Conservation (phyloP, 2,113 vertebrate genomes). For the Pomatostomus ruficeps region DNA sequence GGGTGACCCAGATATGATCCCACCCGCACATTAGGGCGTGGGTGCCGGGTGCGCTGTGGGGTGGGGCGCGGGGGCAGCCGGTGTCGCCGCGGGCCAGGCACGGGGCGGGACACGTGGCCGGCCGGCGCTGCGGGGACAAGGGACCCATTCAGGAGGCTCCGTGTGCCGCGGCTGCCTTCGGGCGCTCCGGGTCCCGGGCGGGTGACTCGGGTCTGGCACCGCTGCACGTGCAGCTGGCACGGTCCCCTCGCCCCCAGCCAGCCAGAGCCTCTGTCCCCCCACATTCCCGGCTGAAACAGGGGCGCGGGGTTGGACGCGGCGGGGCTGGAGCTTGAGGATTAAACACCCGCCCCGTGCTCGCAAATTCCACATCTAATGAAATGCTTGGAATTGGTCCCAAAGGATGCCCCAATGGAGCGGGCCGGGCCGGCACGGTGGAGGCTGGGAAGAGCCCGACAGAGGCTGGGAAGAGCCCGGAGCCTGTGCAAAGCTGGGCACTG, state of each 20-base stretch:
- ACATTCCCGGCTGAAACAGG: accelerated
- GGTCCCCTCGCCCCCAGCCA: not conserved
- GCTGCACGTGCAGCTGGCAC: not conserved
- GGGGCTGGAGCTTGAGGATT: accelerated
- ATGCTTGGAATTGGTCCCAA: accelerated
- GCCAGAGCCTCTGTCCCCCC: not conserved
- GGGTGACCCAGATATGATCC: not conserved
- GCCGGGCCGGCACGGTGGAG: not conserved
- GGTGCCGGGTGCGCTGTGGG: not conserved
- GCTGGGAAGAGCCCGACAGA: not conserved
- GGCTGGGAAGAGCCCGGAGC: not conserved
- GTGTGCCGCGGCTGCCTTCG: not conserved
- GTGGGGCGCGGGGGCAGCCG: not conserved
- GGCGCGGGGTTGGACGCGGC: accelerated
- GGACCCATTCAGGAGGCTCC: not conserved
- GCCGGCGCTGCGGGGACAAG: not conserved
- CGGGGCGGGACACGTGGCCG: not conserved
- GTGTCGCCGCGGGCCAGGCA: slow-evolving; percentile 25
- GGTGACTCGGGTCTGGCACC: not conserved
- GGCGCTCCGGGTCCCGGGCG: not conserved
- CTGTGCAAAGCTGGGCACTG: too few species aligned
- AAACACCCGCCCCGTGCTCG: accelerated
- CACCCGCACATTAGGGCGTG: not conserved
- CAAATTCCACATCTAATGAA: not conserved
- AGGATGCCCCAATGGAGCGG: accelerated